A percentile compares a stretch with the other conserved stretches of the same genome.
These are phyloP conservation scores for Colinus virginianus DNA, from an alignment of 2,113 vertebrate genomes.

Conservation along the genomic window DNA sequence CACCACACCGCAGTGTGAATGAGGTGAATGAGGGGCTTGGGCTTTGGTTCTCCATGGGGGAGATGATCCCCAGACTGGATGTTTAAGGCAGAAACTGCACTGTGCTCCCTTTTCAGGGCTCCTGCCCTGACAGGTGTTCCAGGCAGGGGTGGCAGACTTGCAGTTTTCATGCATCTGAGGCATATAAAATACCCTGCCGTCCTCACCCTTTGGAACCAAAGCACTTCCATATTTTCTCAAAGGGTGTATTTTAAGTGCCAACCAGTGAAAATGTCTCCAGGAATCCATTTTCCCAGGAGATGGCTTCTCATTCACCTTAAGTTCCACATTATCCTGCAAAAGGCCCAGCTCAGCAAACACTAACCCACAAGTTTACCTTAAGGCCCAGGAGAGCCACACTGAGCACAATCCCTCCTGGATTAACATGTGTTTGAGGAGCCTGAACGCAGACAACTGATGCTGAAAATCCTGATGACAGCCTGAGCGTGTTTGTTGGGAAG, in stretches of 20 bases:
- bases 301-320: background rate
- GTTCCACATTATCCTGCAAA: background rate
- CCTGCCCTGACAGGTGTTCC: accelerated
- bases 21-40: background rate
- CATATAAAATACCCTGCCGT: background rate
- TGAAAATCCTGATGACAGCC: background rate
- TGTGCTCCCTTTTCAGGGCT: background rate
- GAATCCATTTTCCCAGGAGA: background rate
- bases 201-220: slow-evolving; percentile 12
- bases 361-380: background rate
- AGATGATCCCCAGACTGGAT: accelerated
- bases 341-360: background rate
- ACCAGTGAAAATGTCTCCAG: background rate
- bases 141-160: background rate
- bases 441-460: background rate
- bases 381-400: background rate
- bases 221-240: background rate
- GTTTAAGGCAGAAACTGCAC: background rate
- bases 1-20: accelerated
- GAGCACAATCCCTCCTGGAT: background rate
- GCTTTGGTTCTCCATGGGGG: background rate
- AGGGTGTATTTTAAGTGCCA: background rate
- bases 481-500: background rate
- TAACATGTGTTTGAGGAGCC: background rate
- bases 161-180: background rate